These are phyloP conservation scores for Eupithecia centaureata DNA, from an alignment of 2,888 invertebrate species.

Conservation along the genomic window DNA sequence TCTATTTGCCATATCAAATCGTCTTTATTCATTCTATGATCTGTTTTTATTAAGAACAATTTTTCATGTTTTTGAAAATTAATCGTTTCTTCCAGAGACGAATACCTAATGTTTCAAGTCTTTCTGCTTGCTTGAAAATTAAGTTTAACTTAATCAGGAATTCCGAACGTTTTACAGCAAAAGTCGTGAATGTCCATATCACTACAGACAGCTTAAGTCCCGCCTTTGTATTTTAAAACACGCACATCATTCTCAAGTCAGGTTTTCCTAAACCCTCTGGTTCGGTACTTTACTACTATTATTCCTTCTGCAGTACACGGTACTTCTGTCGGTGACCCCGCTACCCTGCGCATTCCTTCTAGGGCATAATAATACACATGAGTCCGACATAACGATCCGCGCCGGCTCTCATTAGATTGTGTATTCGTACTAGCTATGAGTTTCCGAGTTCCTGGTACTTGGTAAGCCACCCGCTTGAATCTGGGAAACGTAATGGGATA, in stretches of 20 bases:
- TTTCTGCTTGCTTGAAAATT: not conserved
- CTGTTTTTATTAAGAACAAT: not conserved
- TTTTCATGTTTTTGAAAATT: not conserved
- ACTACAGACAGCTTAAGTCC: not conserved
- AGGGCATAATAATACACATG: slow-evolving; percentile 81
- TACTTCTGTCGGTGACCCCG: slow-evolving; percentile 71
- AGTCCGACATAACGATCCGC: slow-evolving; percentile 73
- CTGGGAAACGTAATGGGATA: slow-evolving; percentile 20
- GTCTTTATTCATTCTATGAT: not conserved
- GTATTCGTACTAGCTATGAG: slow-evolving; percentile 64
- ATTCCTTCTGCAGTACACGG: slow-evolving; percentile 53
- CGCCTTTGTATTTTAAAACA: slow-evolving; percentile 5
- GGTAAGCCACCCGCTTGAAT: slow-evolving; percentile 40
- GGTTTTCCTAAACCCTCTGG: slow-evolving; percentile 26
- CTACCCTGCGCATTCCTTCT: slow-evolving; percentile 77
- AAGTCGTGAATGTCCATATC: not conserved
- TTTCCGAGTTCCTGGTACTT: slow-evolving; percentile 58
- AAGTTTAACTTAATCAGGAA: not conserved
- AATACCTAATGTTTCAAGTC: not conserved
- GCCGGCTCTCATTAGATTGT: slow-evolving; percentile 75
- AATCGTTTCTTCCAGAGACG: not conserved
- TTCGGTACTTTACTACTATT: slow-evolving; percentile 29
- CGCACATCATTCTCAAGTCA: slow-evolving; percentile 7
- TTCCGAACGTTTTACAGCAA: not conserved
- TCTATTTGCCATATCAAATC: not conserved